Base-by-base conservation (phyloP, 1,140 invertebrate genomes). In the Contarinia nasturtii region DNA sequence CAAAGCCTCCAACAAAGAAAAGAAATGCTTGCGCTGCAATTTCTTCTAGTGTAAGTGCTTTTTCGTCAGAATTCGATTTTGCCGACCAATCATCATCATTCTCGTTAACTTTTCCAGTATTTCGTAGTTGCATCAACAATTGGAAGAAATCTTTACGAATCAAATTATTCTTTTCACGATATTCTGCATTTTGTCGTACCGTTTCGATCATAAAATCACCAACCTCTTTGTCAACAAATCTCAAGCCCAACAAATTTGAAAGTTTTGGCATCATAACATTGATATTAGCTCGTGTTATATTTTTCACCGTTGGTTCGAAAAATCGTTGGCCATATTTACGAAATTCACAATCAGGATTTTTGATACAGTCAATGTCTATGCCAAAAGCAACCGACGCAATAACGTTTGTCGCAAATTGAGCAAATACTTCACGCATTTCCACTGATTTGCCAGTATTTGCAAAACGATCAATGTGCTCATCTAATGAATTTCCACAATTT, bases 101-200 rank as follows among this genome's bases (percentile, higher is more conserved):
- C 4, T 27, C 27, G 3, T 27, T 10, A 27, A 27, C 10, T 27
- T 27, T 27, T 3, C 27, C 27, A 27, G 27, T 27, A 27, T 27
- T 60, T 45, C 61, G 61, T n/a, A 72, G 49, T n/a, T 70, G 61
- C 14, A 69, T 63, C 15, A 74, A 51, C 11, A 68, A 44, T 45
- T 72, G 64, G 38, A 72, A 55, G 37, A 74, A 72, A 48, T 72
- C 70, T 1, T 66, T 60, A 14, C 65, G 54, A 3, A 44, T 18
- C 0, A 67, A 46, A 33, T 64, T 61, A 48, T 66, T 64, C 15
- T 63, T 52, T 20, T 64, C 57, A 21, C 69, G 58, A 38, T 63
- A 58, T 18, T 61, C 5, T 12, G 12, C 3, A 40, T 40, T 40
- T 40, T 40, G 37, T 40, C 14, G 37, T 4, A 40, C 37, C 3